These are phyloP conservation scores for Neolamprologus variostigma DNA, from an alignment of 2,113 vertebrate species.

Conservation along the genomic window DNA sequence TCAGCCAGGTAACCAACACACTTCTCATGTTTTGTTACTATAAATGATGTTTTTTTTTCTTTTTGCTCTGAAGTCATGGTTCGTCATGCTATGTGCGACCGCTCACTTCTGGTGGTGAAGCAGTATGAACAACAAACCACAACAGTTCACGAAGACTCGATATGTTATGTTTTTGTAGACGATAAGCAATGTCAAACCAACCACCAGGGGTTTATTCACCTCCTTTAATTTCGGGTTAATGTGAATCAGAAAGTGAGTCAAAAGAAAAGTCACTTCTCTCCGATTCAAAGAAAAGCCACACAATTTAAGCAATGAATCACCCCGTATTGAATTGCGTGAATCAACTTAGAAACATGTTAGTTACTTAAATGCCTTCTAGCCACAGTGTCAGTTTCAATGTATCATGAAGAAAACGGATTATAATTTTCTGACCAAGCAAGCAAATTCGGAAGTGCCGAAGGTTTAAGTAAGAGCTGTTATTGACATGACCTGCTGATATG, in stretches of 20 bases:
- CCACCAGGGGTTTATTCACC: background rate
- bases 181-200: constrained; percentile 1
- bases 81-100: background rate
- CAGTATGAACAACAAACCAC: background rate
- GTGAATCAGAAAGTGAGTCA: constrained; percentile 51
- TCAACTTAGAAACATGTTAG: constrained; percentile 27
- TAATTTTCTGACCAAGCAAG: background rate
- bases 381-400: constrained; percentile 25
- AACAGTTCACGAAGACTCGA: background rate
- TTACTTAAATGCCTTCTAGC: constrained; percentile 21
- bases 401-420: background rate
- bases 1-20: constrained; percentile 82
- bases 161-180: background rate
- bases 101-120: background rate
- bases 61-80: background rate
- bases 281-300: constrained; percentile 16
- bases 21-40: background rate
- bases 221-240: background rate
- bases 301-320: constrained; percentile 40
- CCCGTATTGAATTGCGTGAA: constrained; percentile 45
- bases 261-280: background rate
- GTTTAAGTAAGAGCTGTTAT: background rate
- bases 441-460: background rate
- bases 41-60: background rate
- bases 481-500: background rate